A percentile compares a stretch with the other conserved stretches of the same genome.
phyloP scores from a whole-genome alignment of 2,888 invertebrate genomes.

The Drosophila fungiperda region DNA sequence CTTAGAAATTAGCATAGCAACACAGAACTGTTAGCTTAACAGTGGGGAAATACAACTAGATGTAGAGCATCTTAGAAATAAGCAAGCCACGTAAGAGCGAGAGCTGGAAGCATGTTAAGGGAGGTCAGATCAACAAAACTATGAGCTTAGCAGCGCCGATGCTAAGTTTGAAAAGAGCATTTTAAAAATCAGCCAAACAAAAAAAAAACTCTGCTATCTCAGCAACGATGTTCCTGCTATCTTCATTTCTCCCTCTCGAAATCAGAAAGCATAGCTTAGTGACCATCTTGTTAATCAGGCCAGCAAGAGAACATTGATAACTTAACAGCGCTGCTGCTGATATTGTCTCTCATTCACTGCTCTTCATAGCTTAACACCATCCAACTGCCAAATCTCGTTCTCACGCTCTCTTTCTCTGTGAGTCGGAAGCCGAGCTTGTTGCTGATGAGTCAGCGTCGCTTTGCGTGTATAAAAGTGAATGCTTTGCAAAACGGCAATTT shows the following conservation, averaged over 20 bases:
- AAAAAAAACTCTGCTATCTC: neutral
- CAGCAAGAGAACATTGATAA: neutral
- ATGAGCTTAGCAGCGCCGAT: neutral
- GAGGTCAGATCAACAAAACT: neutral
- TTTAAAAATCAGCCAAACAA: neutral
- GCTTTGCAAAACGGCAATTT: slow-evolving; percentile 28
- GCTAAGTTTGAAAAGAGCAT: neutral
- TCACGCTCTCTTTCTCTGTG: neutral
- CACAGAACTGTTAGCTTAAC: slow-evolving; percentile 5
- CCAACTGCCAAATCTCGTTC: neutral
- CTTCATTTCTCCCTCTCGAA: neutral
- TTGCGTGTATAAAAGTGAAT: slow-evolving; percentile 37
- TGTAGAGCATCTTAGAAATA: neutral
- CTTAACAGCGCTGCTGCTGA: neutral
- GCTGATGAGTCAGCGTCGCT: slow-evolving; percentile 29
- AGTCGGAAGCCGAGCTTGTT: slow-evolving; percentile 3
- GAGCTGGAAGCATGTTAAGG: neutral
- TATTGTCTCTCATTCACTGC: neutral
- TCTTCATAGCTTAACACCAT: slow-evolving; percentile 5
- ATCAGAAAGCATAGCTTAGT: neutral
- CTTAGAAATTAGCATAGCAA: slow-evolving; percentile 12
- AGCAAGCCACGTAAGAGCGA: neutral
- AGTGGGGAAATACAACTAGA: neutral
- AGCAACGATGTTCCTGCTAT: neutral
- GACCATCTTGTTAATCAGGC: neutral